phyloP scores from a whole-genome alignment of 30 jellyfish, hydroid and myxozoan genomes.

The Hydractinia symbiolongicarpus region DNA sequence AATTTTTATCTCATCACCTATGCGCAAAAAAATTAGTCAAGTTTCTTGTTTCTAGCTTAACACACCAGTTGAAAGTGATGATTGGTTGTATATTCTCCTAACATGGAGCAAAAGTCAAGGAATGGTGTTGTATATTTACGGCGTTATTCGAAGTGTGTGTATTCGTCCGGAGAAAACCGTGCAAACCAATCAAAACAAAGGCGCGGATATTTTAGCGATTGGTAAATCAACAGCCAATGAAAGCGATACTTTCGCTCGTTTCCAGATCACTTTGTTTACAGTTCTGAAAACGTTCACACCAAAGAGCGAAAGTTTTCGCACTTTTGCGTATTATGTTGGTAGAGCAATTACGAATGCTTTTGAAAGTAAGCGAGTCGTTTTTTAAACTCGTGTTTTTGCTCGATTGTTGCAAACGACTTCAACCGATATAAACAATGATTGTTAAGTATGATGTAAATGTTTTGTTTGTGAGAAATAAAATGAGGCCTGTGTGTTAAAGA shows the following conservation, averaged over 20 bases:
- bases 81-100: constrained; percentile 33
- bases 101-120: constrained; percentile 46
- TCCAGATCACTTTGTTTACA: constrained; percentile 30
- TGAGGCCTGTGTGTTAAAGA: too few relatives aligned
- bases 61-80: constrained; percentile 13
- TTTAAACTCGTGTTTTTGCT: background rate
- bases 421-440: too few relatives aligned
- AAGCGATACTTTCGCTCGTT: constrained; percentile 15
- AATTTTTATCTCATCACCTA: too few relatives aligned
- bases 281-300: constrained; percentile 28
- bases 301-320: constrained; percentile 47
- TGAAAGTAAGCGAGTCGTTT: constrained; percentile 14
- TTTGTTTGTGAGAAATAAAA: too few relatives aligned
- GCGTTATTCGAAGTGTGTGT: constrained; percentile 11
- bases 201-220: constrained; percentile 19
- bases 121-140: constrained; percentile 32
- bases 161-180: background rate
- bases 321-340: constrained; percentile 34
- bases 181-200: background rate
- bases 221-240: constrained; percentile 32
- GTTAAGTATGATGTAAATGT: too few relatives aligned
- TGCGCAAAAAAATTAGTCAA: too few relatives aligned
- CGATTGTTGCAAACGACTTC: too few relatives aligned
- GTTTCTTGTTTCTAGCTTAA: constrained; percentile 10
- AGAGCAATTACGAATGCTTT: constrained; percentile 26